A percentile compares a stretch with the other conserved stretches of the same genome.
Conservation (phyloP, 1,140 invertebrate species). For the Heliothis virescens region DNA sequence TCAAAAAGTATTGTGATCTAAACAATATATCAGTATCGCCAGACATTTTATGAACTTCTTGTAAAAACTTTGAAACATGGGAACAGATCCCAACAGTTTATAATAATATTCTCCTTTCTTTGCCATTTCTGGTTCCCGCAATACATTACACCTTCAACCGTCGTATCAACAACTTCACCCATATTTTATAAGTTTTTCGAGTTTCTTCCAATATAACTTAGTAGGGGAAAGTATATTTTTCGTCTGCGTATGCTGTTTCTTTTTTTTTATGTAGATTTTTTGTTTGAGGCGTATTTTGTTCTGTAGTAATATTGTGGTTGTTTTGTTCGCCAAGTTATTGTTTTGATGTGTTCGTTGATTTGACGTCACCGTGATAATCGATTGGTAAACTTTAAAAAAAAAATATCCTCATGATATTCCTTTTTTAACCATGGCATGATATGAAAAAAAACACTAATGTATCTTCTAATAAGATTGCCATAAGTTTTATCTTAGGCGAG, state of each 20-base stretch:
- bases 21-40: too few species aligned
- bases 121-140: constrained; percentile 40
- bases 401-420: too few species aligned
- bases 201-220: constrained; percentile 48
- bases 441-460: too few species aligned
- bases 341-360: background rate
- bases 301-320: background rate
- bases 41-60: background rate
- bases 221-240: constrained; percentile 37
- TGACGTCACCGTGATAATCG: too few species aligned
- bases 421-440: too few species aligned
- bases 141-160: constrained; percentile 45
- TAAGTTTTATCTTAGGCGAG: too few species aligned
- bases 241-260: constrained; percentile 23
- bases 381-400: too few species aligned
- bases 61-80: background rate
- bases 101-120: constrained; percentile 37
- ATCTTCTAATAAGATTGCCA: too few species aligned
- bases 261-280: constrained; percentile 33
- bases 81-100: constrained; percentile 18
- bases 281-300: background rate
- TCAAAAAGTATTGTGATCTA: too few species aligned
- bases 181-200: constrained; percentile 49
- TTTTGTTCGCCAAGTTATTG: background rate
- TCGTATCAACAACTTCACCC: constrained; percentile 44